Conservation (phyloP, 1,140 invertebrate species). For the Lethocerus indicus region DNA sequence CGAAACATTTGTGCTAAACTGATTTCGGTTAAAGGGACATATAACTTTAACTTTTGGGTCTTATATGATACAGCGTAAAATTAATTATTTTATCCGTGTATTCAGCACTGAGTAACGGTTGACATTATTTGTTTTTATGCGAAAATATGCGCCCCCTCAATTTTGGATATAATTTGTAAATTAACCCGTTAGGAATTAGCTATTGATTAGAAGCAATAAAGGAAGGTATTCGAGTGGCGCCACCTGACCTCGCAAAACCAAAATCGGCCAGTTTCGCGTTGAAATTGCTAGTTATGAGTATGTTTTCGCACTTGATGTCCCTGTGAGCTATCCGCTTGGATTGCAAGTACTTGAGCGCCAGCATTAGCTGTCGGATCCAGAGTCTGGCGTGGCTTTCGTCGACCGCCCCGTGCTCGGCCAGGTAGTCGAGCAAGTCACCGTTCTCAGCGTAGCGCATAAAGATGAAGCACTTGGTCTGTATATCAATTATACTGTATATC, state of each 20-base stretch:
- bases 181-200: no score
- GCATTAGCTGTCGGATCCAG: constrained; percentile 70
- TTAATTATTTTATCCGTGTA: no score
- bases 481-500: constrained; percentile 67
- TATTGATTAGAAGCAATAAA: no score
- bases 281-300: constrained; percentile 51
- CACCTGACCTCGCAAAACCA: constrained; percentile 56
- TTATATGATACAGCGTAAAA: no score
- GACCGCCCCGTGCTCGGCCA: constrained; percentile 53
- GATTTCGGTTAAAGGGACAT: no score
- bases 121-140: no score
- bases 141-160: no score
- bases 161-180: no score
- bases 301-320: constrained; percentile 82
- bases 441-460: constrained; percentile 41
- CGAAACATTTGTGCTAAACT: no score
- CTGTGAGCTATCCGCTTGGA: constrained; percentile 68
- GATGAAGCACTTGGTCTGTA: constrained; percentile 35
- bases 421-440: constrained; percentile 68
- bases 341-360: constrained; percentile 70
- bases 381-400: constrained; percentile 56
- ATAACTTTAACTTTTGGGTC: no score
- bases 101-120: no score
- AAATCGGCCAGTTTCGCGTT: constrained; percentile 79
- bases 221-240: no score